A percentile compares a stretch with the other conserved stretches of the same genome.
phyloP scores from a whole-genome alignment of 2,113 vertebrate species.

The Dendrocopos noguchii region DNA sequence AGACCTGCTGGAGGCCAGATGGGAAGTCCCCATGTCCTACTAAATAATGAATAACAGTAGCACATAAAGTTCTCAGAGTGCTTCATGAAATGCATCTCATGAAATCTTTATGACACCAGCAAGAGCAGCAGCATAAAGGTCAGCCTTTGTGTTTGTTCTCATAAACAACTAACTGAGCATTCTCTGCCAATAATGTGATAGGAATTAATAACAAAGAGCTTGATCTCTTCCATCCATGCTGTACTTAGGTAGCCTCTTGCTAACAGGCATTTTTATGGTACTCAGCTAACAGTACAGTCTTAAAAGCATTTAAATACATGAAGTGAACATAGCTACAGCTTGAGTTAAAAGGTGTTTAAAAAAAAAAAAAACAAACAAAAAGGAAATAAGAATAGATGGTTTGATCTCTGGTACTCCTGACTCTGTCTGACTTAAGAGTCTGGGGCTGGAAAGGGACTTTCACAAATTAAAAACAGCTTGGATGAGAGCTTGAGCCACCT shows the following conservation, averaged over 20 bases:
- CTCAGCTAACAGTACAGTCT: accelerated
- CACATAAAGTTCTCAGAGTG: not conserved
- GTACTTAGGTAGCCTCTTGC: not conserved
- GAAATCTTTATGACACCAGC: not conserved
- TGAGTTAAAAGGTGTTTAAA: not conserved
- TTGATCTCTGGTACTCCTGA: not conserved
- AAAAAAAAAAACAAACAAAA: not conserved
- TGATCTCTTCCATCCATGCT: not conserved
- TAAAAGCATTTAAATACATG: not conserved
- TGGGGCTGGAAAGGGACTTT: not conserved
- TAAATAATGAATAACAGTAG: not conserved
- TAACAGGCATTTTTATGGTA: not conserved
- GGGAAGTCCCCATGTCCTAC: not conserved
- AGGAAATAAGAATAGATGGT: not conserved
- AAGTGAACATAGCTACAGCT: not conserved
- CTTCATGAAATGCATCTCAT: not conserved
- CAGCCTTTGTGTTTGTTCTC: not conserved
- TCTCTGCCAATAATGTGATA: not conserved
- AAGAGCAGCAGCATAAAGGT: not conserved
- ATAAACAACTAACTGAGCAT: not conserved
- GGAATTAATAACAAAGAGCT: not conserved
- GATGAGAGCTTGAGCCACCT: no score
- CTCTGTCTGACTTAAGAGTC: not conserved
- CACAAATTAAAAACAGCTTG: not conserved
- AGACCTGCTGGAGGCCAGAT: not conserved